phyloP scores from a whole-genome alignment of 2,797 vertebrate species.

The Chrysolophus pictus region DNA sequence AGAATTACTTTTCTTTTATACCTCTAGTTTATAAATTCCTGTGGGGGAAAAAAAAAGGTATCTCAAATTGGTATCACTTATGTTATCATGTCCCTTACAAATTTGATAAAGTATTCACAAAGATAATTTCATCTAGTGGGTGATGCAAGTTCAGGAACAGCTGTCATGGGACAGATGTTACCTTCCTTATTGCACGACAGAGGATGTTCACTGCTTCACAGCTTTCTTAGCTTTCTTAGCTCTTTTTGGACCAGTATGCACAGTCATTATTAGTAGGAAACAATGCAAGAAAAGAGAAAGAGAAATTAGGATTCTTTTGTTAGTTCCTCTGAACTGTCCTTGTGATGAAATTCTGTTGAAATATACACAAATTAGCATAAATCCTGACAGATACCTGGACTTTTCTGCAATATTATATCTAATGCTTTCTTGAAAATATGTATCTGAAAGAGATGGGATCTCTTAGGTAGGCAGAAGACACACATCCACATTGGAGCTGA shows the following conservation, averaged over 20 bases:
- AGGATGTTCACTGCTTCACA: not conserved
- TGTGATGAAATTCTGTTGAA: not conserved
- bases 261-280: not conserved
- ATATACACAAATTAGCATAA: not conserved
- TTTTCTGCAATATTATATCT: not conserved
- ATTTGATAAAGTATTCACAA: not conserved
- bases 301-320: not conserved
- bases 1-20: not conserved
- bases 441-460: not conserved
- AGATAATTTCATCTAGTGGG: not conserved
- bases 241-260: not conserved
- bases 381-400: not conserved
- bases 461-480: not conserved
- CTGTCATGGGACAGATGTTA: not conserved
- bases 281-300: not conserved
- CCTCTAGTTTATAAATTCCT: not conserved
- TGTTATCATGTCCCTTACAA: not conserved
- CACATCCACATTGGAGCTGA: not conserved
- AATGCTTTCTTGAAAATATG: not conserved
- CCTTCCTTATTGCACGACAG: not conserved
- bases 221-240: not conserved
- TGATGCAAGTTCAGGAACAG: not conserved
- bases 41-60: rapidly evolving
- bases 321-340: not conserved
- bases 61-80: not conserved